Evolutionary conservation across 2,113 vertebrate species (phyloP), one percentile per base, ranked within the genome.

Genomic region (Passer montanus): DNA sequence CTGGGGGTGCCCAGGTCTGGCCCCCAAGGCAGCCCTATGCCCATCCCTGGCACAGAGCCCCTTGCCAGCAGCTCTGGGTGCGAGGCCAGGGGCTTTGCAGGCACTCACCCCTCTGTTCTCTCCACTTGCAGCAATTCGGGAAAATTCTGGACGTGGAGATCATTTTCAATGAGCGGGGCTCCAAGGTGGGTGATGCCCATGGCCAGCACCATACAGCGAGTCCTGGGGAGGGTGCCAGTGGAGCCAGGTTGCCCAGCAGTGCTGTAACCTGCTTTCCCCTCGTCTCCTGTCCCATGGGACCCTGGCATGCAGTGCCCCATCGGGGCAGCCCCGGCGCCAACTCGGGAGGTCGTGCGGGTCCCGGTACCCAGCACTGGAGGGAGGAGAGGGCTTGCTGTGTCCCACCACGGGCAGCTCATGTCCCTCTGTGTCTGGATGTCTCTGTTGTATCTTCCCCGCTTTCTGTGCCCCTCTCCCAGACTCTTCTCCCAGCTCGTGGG

Each of bases 61-160:
- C 16, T 4, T 58, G 44, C 35, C 76, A 39, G 39, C 47, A 72
- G 56, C 56, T 26, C 46, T 7, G 3, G 47, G 21, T 35, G 27
- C 20, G 5, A 80, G 39, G 24, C 37, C 2, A 1, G 58, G 33
- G 31, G 21, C 78, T 91, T 44, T 80, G 50, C 3, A 7, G 35
- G 49, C 11, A 5, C 60, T 82, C 78, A 95, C 33, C 33, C 28
- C 69, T 79, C 86, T 85, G 97, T 89, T 97, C 79, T 96, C 93
- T 93, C 96, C 88, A 43, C 97, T 95, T 97, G 91, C 98, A 99
- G 99, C 99, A 99, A 99, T 99, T 99, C 50, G 99, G 99, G 96
- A 99, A 99, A 98, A 99, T 99, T 97, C 98, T 99, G 98, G 99
- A 99, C 20, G 99, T 99, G 98, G 99, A 99, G 98, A 99, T 99